Evolutionary conservation across 2,113 vertebrate genomes (phyloP), one percentile per base, ranked within the genome.

Genomic region (Pogonocichla stellata): DNA sequence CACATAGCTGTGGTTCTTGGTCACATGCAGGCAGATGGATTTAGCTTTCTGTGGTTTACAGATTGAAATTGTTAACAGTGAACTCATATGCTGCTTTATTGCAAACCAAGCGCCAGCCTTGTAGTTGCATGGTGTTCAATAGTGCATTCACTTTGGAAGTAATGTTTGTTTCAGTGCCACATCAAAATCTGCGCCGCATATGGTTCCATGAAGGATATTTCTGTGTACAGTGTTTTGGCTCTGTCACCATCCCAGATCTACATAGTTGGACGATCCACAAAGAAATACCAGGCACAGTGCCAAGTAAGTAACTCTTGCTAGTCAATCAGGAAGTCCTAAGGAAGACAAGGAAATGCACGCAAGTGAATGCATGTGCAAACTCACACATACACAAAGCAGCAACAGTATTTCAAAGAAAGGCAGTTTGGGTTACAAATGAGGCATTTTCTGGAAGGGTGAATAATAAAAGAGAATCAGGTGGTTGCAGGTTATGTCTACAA

Each of bases 191-290:
- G 98, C 71, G 99, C 99, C 0, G 99, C 99, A 23, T 99, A 99
- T 0, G 99, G 99, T 82, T 99, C 99, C 93, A 99, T 99, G 96
- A 99, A 99, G 97, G 99, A 99, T 97, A 99, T 99, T 98, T 99
- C 99, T 3, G 99, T 99, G 96, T 99, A 99, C 97, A 99, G 98
- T 64, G 99, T 99, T 97, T 98, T 99, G 91, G 99, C 99, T 56
- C 98, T 99, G 87, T 98, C 98, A 0, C 98, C 99, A 19, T 97
- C 99, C 60, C 99, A 99, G 97, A 99, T 99, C 96, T 99, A 99
- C 96, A 99, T 99, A 43, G 99, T 99, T 89, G 99, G 99, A 86
- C 98, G 99, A 89, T 98, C 99, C 54, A 98, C 99, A 48, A 99
- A 99, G 98, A 99, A 99, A 89, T 99, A 99, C 97, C 99, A 99